phyloP scores from a whole-genome alignment of 1,140 invertebrate genomes.

The Psix sp. region DNA sequence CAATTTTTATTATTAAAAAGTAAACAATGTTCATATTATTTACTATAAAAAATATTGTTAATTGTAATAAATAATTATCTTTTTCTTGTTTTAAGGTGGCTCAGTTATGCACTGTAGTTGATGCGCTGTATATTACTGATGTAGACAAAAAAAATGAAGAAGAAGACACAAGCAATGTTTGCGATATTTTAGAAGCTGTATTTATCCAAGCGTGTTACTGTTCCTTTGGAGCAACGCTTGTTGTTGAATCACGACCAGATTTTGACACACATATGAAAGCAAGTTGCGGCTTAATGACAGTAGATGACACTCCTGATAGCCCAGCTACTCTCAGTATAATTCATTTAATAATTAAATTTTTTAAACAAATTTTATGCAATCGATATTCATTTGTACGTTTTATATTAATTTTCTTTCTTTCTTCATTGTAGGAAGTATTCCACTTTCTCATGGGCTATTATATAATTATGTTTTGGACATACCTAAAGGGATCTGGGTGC shows the following conservation, averaged over 20 bases:
- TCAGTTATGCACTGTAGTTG: slow-evolving; percentile 89
- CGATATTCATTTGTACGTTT: too few species aligned
- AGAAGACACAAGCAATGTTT: slow-evolving; percentile 24
- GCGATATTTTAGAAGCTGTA: slow-evolving; percentile 70
- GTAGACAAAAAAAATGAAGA: slow-evolving; percentile 43
- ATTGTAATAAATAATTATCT: not conserved
- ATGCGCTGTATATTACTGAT: slow-evolving; percentile 77
- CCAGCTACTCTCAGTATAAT: slow-evolving; percentile 81
- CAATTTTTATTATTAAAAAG: too few species aligned
- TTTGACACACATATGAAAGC: slow-evolving; percentile 91
- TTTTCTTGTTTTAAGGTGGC: slow-evolving; percentile 81
- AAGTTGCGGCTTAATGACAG: slow-evolving; percentile 81
- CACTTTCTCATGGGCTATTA: slow-evolving; percentile 81
- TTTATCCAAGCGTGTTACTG: slow-evolving; percentile 84
- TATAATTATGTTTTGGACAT: slow-evolving; percentile 90
- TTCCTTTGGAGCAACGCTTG: slow-evolving; percentile 88
- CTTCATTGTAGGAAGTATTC: slow-evolving; percentile 84
- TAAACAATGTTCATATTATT: not conserved
- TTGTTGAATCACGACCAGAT: slow-evolving; percentile 81
- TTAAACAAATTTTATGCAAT: too few species aligned
- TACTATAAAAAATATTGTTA: not conserved
- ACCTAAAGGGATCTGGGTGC: slow-evolving; percentile 84
- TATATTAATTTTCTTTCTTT: not conserved
- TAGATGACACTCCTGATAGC: slow-evolving; percentile 81
- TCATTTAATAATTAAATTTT: too few species aligned